phyloP scores from a whole-genome alignment of 2,888 invertebrate species.

The Cecidostiba fungosa region DNA sequence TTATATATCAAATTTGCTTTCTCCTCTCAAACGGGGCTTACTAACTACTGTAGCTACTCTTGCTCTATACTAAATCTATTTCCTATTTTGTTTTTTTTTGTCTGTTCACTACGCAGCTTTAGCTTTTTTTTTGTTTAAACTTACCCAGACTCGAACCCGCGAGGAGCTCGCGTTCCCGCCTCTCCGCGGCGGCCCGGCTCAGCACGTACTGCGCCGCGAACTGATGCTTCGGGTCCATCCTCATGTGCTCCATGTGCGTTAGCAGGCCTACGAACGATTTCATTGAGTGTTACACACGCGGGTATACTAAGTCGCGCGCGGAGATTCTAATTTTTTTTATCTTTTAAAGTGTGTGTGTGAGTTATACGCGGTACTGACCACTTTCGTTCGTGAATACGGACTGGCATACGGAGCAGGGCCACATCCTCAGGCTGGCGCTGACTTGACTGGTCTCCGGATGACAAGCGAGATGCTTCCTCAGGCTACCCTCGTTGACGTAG shows the following conservation, averaged over 20 bases:
- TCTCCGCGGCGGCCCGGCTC: slow-evolving; percentile 93
- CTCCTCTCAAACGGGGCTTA: background rate
- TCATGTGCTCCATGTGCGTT: slow-evolving; percentile 97
- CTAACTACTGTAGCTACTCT: background rate
- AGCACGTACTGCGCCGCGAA: slow-evolving; percentile 97
- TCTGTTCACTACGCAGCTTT: background rate
- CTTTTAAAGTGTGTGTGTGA: too few species aligned
- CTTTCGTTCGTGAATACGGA: slow-evolving; percentile 97
- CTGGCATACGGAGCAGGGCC: slow-evolving; percentile 97
- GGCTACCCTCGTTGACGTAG: slow-evolving; percentile 96
- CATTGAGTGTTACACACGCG: background rate
- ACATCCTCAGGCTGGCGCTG: slow-evolving; percentile 94
- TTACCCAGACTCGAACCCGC: slow-evolving; percentile 80
- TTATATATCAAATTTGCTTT: slow-evolving; percentile 39
- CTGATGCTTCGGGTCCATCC: slow-evolving; percentile 98
- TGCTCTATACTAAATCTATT: background rate
- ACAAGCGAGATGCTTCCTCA: slow-evolving; percentile 95
- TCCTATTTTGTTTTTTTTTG: slow-evolving; percentile 14
- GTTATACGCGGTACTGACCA: slow-evolving; percentile 84
- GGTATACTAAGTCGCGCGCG: too few species aligned
- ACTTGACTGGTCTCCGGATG: slow-evolving; percentile 95
- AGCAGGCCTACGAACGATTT: slow-evolving; percentile 86
- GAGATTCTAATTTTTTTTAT: background rate
- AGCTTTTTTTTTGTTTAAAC: background rate
- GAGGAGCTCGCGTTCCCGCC: slow-evolving; percentile 91